A percentile compares a stretch with the other conserved stretches of the same genome.
Conservation (phyloP, 2,888 invertebrate genomes). For the Zhuqinia jingwanae region DNA sequence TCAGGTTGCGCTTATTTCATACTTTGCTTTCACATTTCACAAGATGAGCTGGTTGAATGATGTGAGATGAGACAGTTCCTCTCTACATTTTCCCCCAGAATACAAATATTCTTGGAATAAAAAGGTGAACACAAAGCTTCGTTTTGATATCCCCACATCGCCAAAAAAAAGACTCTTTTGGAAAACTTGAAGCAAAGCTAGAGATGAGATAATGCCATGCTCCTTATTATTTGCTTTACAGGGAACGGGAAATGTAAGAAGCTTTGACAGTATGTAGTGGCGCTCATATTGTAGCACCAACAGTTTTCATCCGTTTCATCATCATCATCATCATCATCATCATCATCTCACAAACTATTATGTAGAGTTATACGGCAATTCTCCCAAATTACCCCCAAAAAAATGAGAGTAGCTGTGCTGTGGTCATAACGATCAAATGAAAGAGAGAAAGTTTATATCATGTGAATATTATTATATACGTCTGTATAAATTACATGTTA, state of each 20-base stretch:
- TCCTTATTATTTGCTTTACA: not conserved
- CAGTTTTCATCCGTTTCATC: too few relatives aligned
- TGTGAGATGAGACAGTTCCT: not conserved
- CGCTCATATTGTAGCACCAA: not conserved
- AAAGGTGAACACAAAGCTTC: constrained; percentile 8
- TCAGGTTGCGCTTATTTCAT: constrained; percentile 21
- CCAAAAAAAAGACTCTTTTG: not conserved
- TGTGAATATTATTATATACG: too few relatives aligned
- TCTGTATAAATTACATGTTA: not conserved
- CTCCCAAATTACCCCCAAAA: too few relatives aligned
- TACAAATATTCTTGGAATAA: not conserved
- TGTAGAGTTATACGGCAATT: too few relatives aligned
- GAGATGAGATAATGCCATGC: not conserved
- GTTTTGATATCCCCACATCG: constrained; percentile 23
- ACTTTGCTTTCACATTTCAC: constrained; percentile 6
- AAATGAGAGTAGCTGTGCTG: too few relatives aligned
- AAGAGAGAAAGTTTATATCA: too few relatives aligned
- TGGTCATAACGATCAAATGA: too few relatives aligned
- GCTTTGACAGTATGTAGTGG: not conserved
- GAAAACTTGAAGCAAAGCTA: not conserved
- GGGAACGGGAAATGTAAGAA: not conserved
- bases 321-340: too few relatives aligned
- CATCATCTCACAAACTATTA: too few relatives aligned
- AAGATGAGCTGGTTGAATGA: not conserved
- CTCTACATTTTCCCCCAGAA: not conserved